Evolutionary conservation across 2,113 vertebrate species (phyloP).

Genomic region (Stictonetta naevosa): DNA sequence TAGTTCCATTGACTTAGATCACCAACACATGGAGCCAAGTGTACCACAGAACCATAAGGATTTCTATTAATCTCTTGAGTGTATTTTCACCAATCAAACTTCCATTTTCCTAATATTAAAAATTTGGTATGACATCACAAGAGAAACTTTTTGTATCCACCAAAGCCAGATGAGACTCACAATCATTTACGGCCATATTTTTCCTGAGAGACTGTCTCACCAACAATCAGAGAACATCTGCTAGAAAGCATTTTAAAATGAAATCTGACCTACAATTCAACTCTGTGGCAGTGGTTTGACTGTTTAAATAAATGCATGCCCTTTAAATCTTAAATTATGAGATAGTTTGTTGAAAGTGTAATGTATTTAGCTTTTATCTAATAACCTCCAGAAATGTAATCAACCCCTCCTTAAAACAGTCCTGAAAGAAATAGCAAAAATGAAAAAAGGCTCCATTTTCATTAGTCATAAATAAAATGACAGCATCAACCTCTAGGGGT

Average conservation of each 20-base stretch:
- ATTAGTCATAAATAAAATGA: conserved; percentile 77
- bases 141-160: conserved; percentile 50
- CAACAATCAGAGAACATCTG: conserved; percentile 76
- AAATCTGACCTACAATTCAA: conserved; percentile 84
- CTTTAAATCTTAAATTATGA: conserved; percentile 87
- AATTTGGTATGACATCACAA: conserved; percentile 55
- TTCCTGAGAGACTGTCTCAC: conserved; percentile 74
- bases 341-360: conserved; percentile 88
- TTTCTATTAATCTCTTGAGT: conserved; percentile 38
- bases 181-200: conserved; percentile 57
- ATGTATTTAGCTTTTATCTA: conserved; percentile 86
- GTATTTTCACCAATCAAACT: conserved; percentile 45
- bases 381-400: conserved; percentile 83
- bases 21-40: conserved; percentile 13
- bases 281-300: conserved; percentile 74
- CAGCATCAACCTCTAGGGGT: conserved; percentile 58
- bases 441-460: conserved; percentile 74
- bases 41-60: neutral
- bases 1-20: conserved; percentile 39
- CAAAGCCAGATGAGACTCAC: conserved; percentile 42
- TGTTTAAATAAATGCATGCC: conserved; percentile 80
- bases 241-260: conserved; percentile 78
- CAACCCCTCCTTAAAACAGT: conserved; percentile 74
- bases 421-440: conserved; percentile 74
- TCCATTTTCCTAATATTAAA: conserved; percentile 53